Percentiles rank a stretch among this genome's conserved stretches.
Conservation (phyloP, 2,797 vertebrate genomes). For the Spheniscus humboldti region DNA sequence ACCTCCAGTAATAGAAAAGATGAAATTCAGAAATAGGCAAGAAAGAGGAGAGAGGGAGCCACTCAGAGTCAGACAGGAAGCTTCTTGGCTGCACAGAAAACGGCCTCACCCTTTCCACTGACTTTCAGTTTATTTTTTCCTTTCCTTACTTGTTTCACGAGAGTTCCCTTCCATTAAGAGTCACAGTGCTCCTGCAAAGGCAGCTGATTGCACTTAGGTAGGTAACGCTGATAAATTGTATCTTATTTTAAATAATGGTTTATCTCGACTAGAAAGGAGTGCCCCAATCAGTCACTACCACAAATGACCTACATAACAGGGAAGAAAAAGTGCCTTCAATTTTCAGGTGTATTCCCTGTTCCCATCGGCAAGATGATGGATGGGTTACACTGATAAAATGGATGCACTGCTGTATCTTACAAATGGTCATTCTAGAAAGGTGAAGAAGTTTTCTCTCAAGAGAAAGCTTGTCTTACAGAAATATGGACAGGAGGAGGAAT, state of each 20-base stretch:
- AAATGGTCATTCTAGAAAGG: background rate
- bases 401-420: background rate
- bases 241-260: background rate
- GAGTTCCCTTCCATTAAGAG: slow-evolving; percentile 19
- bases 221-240: background rate
- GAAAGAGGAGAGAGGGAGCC: background rate
- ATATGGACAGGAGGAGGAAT: background rate
- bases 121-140: slow-evolving; percentile 47
- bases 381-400: background rate
- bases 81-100: slow-evolving; percentile 15
- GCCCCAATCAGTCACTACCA: background rate
- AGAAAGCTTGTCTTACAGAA: background rate
- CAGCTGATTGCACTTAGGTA: background rate
- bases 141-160: slow-evolving; percentile 60
- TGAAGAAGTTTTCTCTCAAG: background rate
- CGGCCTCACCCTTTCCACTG: slow-evolving; percentile 53
- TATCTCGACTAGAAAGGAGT: background rate
- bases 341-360: background rate
- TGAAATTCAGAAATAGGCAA: background rate
- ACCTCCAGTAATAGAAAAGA: background rate
- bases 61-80: slow-evolving; percentile 51
- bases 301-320: background rate
- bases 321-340: background rate
- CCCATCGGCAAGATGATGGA: background rate
- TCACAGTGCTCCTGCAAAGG: background rate